Evolutionary conservation across 2,888 invertebrate species (phyloP), one percentile per base, ranked within the genome.

Genomic region (Lochmaea capreae): DNA sequence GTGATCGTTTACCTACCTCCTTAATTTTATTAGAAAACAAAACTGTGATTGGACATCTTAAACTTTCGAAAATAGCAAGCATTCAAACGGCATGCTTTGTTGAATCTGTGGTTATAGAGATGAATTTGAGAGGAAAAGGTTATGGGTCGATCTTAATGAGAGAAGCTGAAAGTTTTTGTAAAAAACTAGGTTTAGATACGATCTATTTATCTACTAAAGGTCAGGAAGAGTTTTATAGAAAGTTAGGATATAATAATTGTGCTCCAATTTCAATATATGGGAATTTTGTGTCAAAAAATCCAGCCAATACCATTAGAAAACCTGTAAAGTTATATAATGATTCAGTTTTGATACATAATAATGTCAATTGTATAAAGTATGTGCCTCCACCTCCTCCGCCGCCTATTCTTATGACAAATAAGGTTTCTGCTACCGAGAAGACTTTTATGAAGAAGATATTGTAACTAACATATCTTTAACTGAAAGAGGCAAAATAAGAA

Each of bases 101-200:
- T 71, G 95, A 95, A 89, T 93, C 95, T 57, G 95, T 96, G 79
- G 93, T 96, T 16, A 95, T 96, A 83, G 90, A 90, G 79, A 91
- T 90, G 85, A 87, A 88, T 18, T 89, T 91, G 82, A 90, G 96
- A 79, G 94, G 94, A 12, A 91, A 92, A 86, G 95, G 94, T 79
- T 89, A 94, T 77, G 96, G 96, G 22, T 93, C 92, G 81, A 89
- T 90, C 82, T 88, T 96, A 54, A 93, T 96, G 93, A 89, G 88
- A 73, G 90, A 91, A 84, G 90, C 92, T 9, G 95, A 96, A 88
- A 90, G 93, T 77, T 94, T 94, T 85, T 93, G 93, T 82, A 91
- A 89, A 78, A 87, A 88, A 73, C 89, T 93, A 77, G 88, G 90
- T 74, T 88, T 94, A 77, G 89, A 90, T 82, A 90, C 89, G 83